phyloP scores from a whole-genome alignment of 1,140 invertebrate genomes.

The Triops cancriformis region DNA sequence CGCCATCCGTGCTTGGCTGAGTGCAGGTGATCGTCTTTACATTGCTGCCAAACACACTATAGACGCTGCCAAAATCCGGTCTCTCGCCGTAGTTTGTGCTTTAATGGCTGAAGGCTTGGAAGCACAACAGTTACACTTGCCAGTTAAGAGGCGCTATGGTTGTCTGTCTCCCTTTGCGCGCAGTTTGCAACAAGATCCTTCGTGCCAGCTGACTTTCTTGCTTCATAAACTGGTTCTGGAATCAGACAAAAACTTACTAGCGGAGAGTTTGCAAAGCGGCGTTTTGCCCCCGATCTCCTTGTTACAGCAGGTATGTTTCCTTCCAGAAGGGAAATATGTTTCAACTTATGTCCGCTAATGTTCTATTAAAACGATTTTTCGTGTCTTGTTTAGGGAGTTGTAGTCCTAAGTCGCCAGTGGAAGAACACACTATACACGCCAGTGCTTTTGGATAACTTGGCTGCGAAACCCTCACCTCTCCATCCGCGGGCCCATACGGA shows the following conservation, averaged over 20 bases:
- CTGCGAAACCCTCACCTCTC: background rate
- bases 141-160: constrained; percentile 81
- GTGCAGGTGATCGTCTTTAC: constrained; percentile 80
- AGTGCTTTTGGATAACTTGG: constrained; percentile 57
- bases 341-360: too few species aligned
- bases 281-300: background rate
- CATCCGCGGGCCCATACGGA: background rate
- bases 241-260: background rate
- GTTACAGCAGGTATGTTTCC: background rate
- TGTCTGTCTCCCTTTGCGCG: constrained; percentile 78
- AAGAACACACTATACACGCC: constrained; percentile 94
- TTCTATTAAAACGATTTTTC: too few species aligned
- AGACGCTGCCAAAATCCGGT: constrained; percentile 61
- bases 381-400: constrained; percentile 59
- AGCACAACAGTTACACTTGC: constrained; percentile 67
- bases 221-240: constrained; percentile 58
- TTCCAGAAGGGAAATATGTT: too few species aligned
- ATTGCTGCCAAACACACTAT: constrained; percentile 70
- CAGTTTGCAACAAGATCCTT: constrained; percentile 89
- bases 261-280: background rate
- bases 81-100: constrained; percentile 81
- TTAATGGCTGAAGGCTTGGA: constrained; percentile 91
- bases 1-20: constrained; percentile 95
- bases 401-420: constrained; percentile 89
- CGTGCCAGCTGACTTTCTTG: constrained; percentile 84